Base-by-base conservation (phyloP, 2,113 vertebrate genomes). In the Candoia aspera region DNA sequence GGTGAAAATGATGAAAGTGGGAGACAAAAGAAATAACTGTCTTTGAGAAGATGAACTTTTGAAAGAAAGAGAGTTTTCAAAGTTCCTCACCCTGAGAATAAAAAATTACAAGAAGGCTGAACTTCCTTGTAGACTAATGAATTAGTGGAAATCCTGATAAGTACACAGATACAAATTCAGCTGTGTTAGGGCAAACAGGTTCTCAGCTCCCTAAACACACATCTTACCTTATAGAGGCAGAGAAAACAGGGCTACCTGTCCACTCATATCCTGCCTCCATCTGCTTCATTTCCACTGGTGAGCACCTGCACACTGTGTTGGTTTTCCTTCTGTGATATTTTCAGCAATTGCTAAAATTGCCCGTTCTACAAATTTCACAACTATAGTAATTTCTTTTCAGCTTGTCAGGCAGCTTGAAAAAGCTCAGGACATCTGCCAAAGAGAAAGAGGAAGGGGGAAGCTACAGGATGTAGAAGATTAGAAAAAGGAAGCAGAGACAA, bases 331-430 rank as follows among this genome's bases (percentile, higher is more conserved):
- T 85, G 23, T 13, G 8, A 10, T 83, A 13, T 84, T 46, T 84
- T 37, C 73, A 58, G 68, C 90, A 84, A 46, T 84, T 84, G 37
- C 79, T 84, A 85, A 60, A 60, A n/a, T 85, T 83, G 79, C 79
- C 37, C 42, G 21, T 49, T 24, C 4, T 60, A 46, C 57, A 90
- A 59, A 84, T 90, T 85, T 24, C 79, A 86, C 17, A 64, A 62
- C 55, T 84, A 11, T 4, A 86, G 11, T n/a, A 53, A 60, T 62
- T 60, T 60, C 42, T 53, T 19, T 53, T 53, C 17, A 29, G 37
- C 24, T 17, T 68, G 46, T 54, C 49, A 87, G 84, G 23, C 15
- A 83, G 59, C 62, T 86, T 54, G 33, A 86, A 49, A 62, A 62
- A 13, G 5, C 11, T 49, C 33, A 85, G 55, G 73, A 90, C 73